Base-by-base conservation (phyloP, 2,797 vertebrate species). In the Echeneis naucrates region DNA sequence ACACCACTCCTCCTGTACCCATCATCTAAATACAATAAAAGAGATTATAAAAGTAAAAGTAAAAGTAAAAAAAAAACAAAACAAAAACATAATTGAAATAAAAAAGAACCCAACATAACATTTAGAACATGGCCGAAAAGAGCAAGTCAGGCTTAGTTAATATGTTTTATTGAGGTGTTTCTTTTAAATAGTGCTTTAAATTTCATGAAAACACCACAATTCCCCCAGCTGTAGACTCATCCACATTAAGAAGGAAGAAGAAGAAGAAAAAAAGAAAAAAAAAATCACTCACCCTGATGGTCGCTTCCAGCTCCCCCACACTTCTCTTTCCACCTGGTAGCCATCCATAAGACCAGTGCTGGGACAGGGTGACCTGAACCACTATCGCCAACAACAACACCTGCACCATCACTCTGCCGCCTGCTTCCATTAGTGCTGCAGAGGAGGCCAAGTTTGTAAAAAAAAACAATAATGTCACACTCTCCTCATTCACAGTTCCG, bases 271-370 rank as follows among this genome's bases (percentile, higher is more conserved):
- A n/a, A 3, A 27, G 12, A 44, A 14, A 35, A 45, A 48, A 74
- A 55, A 74, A 38, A 33, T 63, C 26, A 77, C 88, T 90, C 80
- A 95, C 94, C 91, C 92, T 92, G 75, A 94, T 92, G 58, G 92
- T 94, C 42, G 93, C 92, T 84, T 94, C 93, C 44, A 94, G 80
- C 88, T 95, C 93, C 52, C 90, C 89, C 75, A 93, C 88, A 57
- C 92, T 94, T 73, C 95, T 92, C 79, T 94, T 95, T 42, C 95
- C 95, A 19, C 94, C 95, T 60, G 95, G 95, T 85, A 95, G 86
- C 94, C 94, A 95, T 66, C 94, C 94, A 50, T 95, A 95, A 55
- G 94, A 95, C 94, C 94, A 95, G 80, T 95, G 94, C 84, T 95
- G 95, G 77, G 92, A 88, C 72, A 92, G 69, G 66, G 87, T 84